Evolutionary conservation across 2,888 invertebrate genomes (phyloP).

Genomic region (Heliconius ismenius): DNA sequence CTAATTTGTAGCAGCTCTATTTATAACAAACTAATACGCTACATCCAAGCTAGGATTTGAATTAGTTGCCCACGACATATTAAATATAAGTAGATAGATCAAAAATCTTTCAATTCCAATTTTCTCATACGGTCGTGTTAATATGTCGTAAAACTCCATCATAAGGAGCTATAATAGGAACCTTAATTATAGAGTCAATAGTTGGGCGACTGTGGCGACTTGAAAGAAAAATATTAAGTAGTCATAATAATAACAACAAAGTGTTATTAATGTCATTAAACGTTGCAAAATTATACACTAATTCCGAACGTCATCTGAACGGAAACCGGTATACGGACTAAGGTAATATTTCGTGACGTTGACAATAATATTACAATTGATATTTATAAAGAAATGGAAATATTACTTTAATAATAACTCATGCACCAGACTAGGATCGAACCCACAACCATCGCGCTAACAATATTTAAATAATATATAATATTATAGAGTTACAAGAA

Average conservation of each 20-base stretch:
- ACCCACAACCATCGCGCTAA: too few species aligned
- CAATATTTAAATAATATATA: too few species aligned
- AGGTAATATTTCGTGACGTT: constrained; percentile 19
- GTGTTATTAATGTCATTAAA: constrained; percentile 48
- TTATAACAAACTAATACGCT: too few species aligned
- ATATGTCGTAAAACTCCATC: constrained; percentile 48
- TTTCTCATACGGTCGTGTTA: constrained; percentile 47
- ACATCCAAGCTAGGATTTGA: background rate
- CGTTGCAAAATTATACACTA: constrained; percentile 50
- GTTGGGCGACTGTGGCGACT: constrained; percentile 40
- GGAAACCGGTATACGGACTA: constrained; percentile 34
- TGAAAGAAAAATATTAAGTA: constrained; percentile 46
- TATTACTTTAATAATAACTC: too few species aligned
- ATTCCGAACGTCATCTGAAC: constrained; percentile 31
- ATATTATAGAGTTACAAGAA: too few species aligned
- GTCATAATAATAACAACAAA: constrained; percentile 47
- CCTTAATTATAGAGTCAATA: constrained; percentile 48
- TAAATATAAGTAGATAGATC: constrained; percentile 11
- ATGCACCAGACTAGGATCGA: too few species aligned
- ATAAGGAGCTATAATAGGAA: constrained; percentile 46
- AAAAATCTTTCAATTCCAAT: constrained; percentile 36
- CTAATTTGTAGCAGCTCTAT: too few species aligned
- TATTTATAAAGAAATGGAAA: background rate
- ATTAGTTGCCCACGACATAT: background rate
- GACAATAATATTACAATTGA: background rate